Base-by-base conservation (phyloP, 1,140 invertebrate species). In the Drosophila persimilis region DNA sequence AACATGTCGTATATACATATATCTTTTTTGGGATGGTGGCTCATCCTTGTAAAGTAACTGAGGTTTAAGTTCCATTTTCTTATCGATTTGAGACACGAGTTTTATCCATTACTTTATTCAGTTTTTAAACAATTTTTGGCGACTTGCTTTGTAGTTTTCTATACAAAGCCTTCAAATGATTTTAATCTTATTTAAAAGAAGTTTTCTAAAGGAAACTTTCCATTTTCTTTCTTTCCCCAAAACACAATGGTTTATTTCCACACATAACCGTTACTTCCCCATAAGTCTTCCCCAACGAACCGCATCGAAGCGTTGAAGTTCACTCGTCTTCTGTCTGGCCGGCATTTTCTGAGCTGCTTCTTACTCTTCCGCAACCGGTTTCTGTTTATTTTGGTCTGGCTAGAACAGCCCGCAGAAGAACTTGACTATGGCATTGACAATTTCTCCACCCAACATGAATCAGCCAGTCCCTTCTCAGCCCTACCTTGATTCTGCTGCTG, bases 401-500 rank as follows among this genome's bases (percentile, higher is more conserved):
- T 76, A 81, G 81, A 85, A 88, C 46, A 48, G 46, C 44, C 35
- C 6, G 44, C 35, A 41, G 31, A 50, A 51, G 58, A 31, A 41
- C 46, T 58, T 60, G 45, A 47, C 79, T 56, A 53, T 66, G 44
- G 50, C 79, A 62, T 60, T 72, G 44, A 59, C 54, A 74, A 67
- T 70, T 73, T 86, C 81, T 76, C 54, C 63, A 43, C 52, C 45
- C 63, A 45, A 41, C 60, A 24, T 65, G 70, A 83, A 53, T 69
- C 61, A 54, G 46, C 41, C n/a, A 48, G 39, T n/a, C 24, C 29
- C 41, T 24, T 60, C 58, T 44, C 11, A 9, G 46, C 62, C 60
- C 73, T 77, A 89, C 81, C 81, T 80, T 85, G 80, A 11, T 75
- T 80, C 54, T 74, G 61, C 6, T 81, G 63, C 44, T 88, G 74